A percentile compares a stretch with the other conserved stretches of the same genome.
These are phyloP conservation scores for Euglossa dilemma DNA, from an alignment of 1,140 invertebrate species.

Conservation along the genomic window DNA sequence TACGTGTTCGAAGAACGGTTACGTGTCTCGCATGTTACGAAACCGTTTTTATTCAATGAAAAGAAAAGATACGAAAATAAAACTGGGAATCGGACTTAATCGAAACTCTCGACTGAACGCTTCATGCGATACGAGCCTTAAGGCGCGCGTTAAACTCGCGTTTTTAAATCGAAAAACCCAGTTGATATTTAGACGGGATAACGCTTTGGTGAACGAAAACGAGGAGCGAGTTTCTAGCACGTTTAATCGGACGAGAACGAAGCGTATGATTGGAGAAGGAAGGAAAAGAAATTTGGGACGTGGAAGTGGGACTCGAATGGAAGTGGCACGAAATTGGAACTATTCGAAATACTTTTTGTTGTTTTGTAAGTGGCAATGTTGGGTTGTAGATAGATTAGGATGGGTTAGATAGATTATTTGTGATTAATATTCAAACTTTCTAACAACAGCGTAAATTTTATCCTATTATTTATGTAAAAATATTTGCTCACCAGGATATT, in stretches of 20 bases:
- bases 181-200: not conserved
- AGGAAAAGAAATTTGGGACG: not conserved
- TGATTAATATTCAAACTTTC: too few relatives aligned
- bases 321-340: not conserved
- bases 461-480: too few relatives aligned
- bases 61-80: constrained; percentile 3
- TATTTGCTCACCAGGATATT: too few relatives aligned
- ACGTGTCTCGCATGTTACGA: constrained; percentile 1
- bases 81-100: constrained; percentile 37
- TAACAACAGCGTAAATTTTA: too few relatives aligned
- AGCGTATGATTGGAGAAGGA: not conserved
- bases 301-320: not conserved
- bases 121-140: not conserved
- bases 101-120: constrained; percentile 36
- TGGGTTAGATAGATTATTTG: too few relatives aligned
- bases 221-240: not conserved
- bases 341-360: not conserved
- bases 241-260: not conserved
- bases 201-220: constrained; percentile 35
- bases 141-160: constrained; percentile 22
- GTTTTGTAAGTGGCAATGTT: too few relatives aligned
- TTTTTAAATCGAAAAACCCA: constrained; percentile 34
- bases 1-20: not conserved
- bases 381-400: too few relatives aligned
- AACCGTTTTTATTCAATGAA: constrained; percentile 6